phyloP scores from a whole-genome alignment of 2,797 vertebrate species.

The Danio albolineatus region DNA sequence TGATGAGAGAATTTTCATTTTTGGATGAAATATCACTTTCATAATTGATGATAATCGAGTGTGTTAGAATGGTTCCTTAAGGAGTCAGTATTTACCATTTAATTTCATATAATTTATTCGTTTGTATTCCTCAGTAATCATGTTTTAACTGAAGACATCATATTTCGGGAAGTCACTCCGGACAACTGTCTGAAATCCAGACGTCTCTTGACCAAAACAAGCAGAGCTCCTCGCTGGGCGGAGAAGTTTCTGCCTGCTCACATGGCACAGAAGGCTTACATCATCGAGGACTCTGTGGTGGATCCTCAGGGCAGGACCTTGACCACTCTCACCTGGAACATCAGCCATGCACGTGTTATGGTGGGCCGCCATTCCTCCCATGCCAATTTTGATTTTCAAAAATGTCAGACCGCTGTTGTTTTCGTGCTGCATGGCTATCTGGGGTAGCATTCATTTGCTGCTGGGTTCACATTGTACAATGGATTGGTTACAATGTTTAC shows the following conservation, averaged over 20 bases:
- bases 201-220: slow-evolving; percentile 96
- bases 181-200: slow-evolving; percentile 93
- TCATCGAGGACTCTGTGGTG: slow-evolving; percentile 96
- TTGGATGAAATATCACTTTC: no score
- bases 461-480: no score
- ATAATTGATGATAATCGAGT: no score
- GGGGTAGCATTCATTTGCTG: no score
- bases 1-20: no score
- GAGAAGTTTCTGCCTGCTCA: slow-evolving; percentile 92
- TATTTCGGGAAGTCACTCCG: slow-evolving; percentile 93
- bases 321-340: slow-evolving; percentile 97
- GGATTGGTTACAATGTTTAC: no score
- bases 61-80: no score
- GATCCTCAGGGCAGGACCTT: slow-evolving; percentile 92
- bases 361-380: slow-evolving; percentile 69
- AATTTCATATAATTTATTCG: background rate
- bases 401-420: no score
- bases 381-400: no score
- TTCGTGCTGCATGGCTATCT: no score
- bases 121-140: slow-evolving; percentile 83
- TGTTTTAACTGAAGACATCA: slow-evolving; percentile 95
- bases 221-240: slow-evolving; percentile 92
- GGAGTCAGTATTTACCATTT: background rate
- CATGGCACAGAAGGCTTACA: slow-evolving; percentile 91
- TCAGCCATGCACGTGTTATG: slow-evolving; percentile 94